A percentile compares a stretch with the other conserved stretches of the same genome.
phyloP scores from a whole-genome alignment of 2,888 invertebrate genomes.

The Metallyticus violacea region DNA sequence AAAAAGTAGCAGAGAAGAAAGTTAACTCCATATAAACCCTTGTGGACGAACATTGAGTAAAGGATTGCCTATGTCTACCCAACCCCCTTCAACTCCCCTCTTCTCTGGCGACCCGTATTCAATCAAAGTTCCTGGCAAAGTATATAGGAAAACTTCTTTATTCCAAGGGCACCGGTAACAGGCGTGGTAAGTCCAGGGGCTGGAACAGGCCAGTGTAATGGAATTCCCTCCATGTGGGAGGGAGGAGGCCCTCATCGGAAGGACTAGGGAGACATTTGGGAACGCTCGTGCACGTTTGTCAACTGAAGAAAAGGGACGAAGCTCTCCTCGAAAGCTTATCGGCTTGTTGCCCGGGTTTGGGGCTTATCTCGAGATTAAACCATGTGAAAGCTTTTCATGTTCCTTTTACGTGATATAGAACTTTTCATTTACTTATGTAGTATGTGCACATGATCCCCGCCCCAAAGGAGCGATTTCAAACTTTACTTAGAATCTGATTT shows the following conservation, averaged over 20 bases:
- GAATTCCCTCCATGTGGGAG: background rate
- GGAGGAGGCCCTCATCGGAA: background rate
- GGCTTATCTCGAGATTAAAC: background rate
- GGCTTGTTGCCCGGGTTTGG: background rate
- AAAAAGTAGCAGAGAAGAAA: background rate
- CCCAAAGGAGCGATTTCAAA: background rate
- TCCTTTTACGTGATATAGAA: background rate
- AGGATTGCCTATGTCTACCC: constrained; percentile 21
- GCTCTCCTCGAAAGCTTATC: background rate
- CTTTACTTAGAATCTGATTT: background rate
- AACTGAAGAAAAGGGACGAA: background rate
- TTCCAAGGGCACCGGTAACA: background rate
- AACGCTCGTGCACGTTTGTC: background rate
- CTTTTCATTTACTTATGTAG: background rate
- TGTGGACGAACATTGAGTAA: constrained; percentile 25
- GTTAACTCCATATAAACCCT: constrained; percentile 18
- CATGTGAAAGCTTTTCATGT: too few relatives aligned
- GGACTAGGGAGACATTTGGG: too few relatives aligned
- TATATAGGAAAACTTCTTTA: constrained; percentile 24
- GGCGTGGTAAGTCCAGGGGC: background rate
- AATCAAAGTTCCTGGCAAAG: constrained; percentile 27
- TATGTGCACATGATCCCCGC: background rate
- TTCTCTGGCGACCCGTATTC: constrained; percentile 24
- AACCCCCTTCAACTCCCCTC: too few relatives aligned
- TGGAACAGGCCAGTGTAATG: background rate